Percentiles rank a stretch among this genome's conserved stretches.
These are phyloP conservation scores for Frankliniella fusca DNA, from an alignment of 2,888 invertebrate genomes.

Conservation along the genomic window DNA sequence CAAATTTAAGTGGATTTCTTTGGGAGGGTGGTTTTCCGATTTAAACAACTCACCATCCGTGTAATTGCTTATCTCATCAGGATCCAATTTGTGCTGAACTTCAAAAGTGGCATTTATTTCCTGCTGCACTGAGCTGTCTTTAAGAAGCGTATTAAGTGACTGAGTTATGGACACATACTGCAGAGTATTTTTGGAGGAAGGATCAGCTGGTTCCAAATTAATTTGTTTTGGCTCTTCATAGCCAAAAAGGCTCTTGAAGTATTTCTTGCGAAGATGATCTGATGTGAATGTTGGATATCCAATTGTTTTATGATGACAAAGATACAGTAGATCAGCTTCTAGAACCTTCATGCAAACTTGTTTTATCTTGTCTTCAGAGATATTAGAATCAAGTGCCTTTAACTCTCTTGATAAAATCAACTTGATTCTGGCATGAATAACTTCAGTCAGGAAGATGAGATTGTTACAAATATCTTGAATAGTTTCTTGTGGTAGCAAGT, in stretches of 20 bases:
- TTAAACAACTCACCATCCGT: not conserved
- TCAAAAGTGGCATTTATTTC: not conserved
- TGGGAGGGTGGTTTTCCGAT: not conserved
- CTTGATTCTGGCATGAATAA: too few relatives aligned
- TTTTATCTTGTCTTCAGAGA: too few relatives aligned
- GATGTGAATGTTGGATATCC: not conserved
- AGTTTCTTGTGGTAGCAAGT: too few relatives aligned
- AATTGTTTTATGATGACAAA: not conserved
- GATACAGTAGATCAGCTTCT: not conserved
- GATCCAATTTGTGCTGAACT: not conserved
- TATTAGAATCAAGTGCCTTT: too few relatives aligned
- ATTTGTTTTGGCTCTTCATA: not conserved
- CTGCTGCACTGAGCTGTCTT: not conserved
- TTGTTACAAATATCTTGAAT: too few relatives aligned
- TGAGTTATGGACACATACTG: not conserved
- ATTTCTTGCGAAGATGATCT: not conserved
- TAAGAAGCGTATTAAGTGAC: not conserved
- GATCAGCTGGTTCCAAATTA: not conserved
- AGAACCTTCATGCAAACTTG: too few relatives aligned
- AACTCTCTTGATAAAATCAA: too few relatives aligned
- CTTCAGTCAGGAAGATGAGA: too few relatives aligned
- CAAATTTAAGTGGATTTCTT: not conserved
- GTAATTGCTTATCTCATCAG: not conserved
- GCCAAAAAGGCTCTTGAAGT: not conserved
- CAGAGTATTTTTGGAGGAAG: not conserved